phyloP scores from a whole-genome alignment of 2,797 vertebrate species.

The Pipistrellus pipistrellus region DNA sequence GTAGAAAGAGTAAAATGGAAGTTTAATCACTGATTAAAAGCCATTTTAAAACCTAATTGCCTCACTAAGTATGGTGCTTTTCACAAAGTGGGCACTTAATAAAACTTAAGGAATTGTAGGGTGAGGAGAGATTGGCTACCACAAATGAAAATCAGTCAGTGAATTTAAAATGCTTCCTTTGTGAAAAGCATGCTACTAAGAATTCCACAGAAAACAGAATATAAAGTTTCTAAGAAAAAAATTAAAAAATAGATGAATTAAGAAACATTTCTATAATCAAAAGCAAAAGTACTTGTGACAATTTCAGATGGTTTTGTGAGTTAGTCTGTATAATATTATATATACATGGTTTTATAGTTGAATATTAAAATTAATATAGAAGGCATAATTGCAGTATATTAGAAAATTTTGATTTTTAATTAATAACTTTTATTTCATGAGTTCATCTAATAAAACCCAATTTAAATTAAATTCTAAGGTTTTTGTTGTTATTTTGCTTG shows the following conservation, averaged over 20 bases:
- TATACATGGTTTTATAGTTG: not conserved
- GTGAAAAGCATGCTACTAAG: not conserved
- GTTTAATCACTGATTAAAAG: conserved; percentile 70
- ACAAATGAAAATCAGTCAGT: conserved; percentile 48
- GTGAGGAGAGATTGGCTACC: conserved; percentile 21
- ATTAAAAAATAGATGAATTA: not conserved
- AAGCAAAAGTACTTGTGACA: not conserved
- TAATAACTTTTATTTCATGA: conserved; percentile 45
- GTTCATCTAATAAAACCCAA: conserved; percentile 20
- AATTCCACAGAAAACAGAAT: conserved; percentile 43
- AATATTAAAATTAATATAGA: conserved; percentile 10
- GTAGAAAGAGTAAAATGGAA: conserved; percentile 58
- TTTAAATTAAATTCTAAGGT: conserved; percentile 52
- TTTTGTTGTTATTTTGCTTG: not conserved
- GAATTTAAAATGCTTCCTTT: conserved; percentile 36
- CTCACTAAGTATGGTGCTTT: conserved; percentile 59
- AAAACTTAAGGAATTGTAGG: conserved; percentile 64
- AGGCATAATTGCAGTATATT: conserved; percentile 10
- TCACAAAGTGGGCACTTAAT: conserved; percentile 53
- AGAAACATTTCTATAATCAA: conserved; percentile 3
- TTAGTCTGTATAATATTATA: not conserved
- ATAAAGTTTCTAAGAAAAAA: conserved; percentile 17
- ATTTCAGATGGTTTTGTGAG: conserved; percentile 3
- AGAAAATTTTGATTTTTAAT: conserved; percentile 55
- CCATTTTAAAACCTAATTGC: conserved; percentile 59